These are phyloP conservation scores for Pseudonaja textilis DNA, from an alignment of 2,113 vertebrate genomes.

Conservation along the genomic window DNA sequence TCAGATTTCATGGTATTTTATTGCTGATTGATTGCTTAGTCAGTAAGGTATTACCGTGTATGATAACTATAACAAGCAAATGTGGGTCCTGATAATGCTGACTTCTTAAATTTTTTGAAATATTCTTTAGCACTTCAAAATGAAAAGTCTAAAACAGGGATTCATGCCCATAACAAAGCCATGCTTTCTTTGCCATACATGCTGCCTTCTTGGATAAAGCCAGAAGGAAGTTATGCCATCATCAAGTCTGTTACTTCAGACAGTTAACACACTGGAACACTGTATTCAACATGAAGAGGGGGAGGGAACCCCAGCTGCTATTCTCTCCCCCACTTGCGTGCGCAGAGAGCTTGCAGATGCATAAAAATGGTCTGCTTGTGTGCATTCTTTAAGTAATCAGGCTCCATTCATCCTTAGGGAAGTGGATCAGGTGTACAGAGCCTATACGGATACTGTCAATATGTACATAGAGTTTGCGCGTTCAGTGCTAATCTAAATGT, in stretches of 20 bases:
- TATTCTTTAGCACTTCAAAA: background rate
- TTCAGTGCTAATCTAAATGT: background rate
- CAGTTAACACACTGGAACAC: background rate
- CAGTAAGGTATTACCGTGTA: background rate
- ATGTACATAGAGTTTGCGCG: background rate
- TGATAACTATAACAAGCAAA: background rate
- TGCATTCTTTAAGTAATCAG: background rate
- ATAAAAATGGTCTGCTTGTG: background rate
- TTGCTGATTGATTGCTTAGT: background rate
- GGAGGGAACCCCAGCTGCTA: background rate
- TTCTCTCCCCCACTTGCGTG: too few relatives aligned
- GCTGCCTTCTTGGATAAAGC: background rate
- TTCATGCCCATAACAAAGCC: background rate
- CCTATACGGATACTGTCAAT: too few relatives aligned
- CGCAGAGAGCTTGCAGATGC: background rate
- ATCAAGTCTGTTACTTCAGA: too few relatives aligned
- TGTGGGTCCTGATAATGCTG: background rate
- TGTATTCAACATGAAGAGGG: background rate
- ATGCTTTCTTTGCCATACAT: background rate
- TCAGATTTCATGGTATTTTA: background rate
- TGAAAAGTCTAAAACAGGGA: background rate
- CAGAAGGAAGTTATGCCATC: background rate
- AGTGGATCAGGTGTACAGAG: background rate
- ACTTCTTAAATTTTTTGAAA: background rate
- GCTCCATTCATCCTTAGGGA: background rate